These are phyloP conservation scores for Sphaeridia pumilis DNA, from an alignment of 2,888 invertebrate species.

Conservation along the genomic window DNA sequence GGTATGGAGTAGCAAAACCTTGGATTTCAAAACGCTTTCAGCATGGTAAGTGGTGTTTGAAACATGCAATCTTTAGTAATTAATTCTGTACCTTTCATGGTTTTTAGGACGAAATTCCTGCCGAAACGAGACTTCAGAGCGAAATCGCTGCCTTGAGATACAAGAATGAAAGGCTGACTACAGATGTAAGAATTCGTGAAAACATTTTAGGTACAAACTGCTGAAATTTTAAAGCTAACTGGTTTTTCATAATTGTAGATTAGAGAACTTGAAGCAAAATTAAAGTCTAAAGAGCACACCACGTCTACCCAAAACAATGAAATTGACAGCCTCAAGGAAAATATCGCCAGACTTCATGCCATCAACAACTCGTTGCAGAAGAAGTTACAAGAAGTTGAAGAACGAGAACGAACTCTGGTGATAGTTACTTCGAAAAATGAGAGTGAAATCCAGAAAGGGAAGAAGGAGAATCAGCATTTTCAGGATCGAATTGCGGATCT, in stretches of 20 bases:
- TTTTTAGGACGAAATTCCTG: slow-evolving; percentile 33
- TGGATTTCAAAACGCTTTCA: no score
- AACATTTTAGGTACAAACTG: background rate
- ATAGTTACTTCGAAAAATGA: slow-evolving; percentile 53
- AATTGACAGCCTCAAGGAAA: slow-evolving; percentile 64
- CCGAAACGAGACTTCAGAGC: slow-evolving; percentile 49
- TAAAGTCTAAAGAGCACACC: slow-evolving; percentile 58
- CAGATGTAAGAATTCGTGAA: slow-evolving; percentile 49
- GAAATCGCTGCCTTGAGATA: slow-evolving; percentile 74
- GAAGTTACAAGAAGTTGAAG: slow-evolving; percentile 65
- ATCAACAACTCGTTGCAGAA: slow-evolving; percentile 66
- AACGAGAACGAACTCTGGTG: slow-evolving; percentile 59
- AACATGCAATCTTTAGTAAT: background rate
- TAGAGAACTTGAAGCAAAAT: slow-evolving; percentile 56
- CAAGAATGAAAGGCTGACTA: slow-evolving; percentile 64
- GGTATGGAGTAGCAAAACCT: no score
- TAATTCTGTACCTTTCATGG: background rate
- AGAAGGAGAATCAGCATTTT: slow-evolving; percentile 58
- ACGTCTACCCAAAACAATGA: slow-evolving; percentile 66
- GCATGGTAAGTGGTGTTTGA: no score
- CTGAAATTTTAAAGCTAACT: background rate
- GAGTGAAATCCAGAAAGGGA: slow-evolving; percentile 58
- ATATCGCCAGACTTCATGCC: slow-evolving; percentile 68
- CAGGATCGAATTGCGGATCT: slow-evolving; percentile 67
- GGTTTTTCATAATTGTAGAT: slow-evolving; percentile 46